Conservation (phyloP, 2,797 vertebrate species). For the Pitangus sulphuratus region DNA sequence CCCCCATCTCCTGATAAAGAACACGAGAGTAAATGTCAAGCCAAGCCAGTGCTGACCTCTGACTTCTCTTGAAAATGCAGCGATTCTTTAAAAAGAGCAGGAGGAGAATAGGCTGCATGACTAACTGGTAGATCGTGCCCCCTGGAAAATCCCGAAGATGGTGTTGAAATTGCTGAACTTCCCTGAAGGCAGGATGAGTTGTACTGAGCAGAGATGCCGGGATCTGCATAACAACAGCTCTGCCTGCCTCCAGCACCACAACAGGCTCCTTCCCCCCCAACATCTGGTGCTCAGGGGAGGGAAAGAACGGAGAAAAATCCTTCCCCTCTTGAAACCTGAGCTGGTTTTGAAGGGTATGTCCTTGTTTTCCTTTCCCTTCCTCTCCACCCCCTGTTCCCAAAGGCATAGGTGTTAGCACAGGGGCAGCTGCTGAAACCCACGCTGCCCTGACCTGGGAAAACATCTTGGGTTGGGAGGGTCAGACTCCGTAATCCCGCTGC, state of each 20-base stretch:
- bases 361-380: not conserved
- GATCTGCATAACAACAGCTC: not conserved
- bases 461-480: not conserved
- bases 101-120: slow-evolving; percentile 6
- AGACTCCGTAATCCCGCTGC: not conserved
- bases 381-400: not conserved
- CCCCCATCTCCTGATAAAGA: not conserved
- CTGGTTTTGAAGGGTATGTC: not conserved
- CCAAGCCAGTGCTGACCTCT: slow-evolving; percentile 7
- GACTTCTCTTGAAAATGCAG: slow-evolving; percentile 27
- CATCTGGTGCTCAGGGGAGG: not conserved
- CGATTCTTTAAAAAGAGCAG: slow-evolving; percentile 13
- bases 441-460: not conserved
- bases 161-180: slow-evolving; percentile 10
- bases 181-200: not conserved
- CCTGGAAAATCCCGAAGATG: not conserved
- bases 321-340: not conserved
- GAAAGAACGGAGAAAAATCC: not conserved
- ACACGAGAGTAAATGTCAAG: slow-evolving; percentile 30
- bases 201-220: not conserved
- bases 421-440: not conserved
- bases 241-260: not conserved
- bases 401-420: not conserved
- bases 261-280: not conserved
- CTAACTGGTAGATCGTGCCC: not conserved